phyloP scores from a whole-genome alignment of 2,888 invertebrate genomes.

The Aporophyla lueneburgensis region DNA sequence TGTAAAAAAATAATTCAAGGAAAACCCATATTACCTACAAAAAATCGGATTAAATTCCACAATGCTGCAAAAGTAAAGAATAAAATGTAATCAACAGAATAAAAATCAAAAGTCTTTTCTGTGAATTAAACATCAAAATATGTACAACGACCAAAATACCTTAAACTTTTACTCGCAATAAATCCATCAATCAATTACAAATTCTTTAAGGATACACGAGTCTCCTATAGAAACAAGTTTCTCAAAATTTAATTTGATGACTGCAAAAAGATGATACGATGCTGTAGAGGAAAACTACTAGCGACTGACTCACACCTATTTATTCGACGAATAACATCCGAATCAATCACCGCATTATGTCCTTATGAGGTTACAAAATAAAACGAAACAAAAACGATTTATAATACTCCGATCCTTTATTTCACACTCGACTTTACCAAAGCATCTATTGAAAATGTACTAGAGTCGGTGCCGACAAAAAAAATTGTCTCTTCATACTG shows the following conservation, averaged over 20 bases:
- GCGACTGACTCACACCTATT: constrained; percentile 41
- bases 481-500: not conserved
- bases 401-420: not conserved
- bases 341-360: constrained; percentile 18
- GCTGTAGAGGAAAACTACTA: constrained; percentile 39
- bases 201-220: not conserved
- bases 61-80: too few relatives aligned
- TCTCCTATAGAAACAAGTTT: constrained; percentile 3
- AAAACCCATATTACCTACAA: too few relatives aligned
- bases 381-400: constrained; percentile 8
- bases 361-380: not conserved
- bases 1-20: too few relatives aligned
- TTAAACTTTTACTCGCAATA: not conserved
- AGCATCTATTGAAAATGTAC: not conserved
- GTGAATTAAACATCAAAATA: not conserved
- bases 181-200: not conserved
- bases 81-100: too few relatives aligned
- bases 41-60: too few relatives aligned
- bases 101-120: too few relatives aligned
- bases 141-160: not conserved
- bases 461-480: not conserved
- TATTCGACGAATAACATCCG: constrained; percentile 20
- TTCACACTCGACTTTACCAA: not conserved
- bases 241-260: constrained; percentile 2
- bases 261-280: constrained; percentile 40